Evolutionary conservation across 1,140 invertebrate genomes (phyloP).

Genomic region (Aradophagus sp.): DNA sequence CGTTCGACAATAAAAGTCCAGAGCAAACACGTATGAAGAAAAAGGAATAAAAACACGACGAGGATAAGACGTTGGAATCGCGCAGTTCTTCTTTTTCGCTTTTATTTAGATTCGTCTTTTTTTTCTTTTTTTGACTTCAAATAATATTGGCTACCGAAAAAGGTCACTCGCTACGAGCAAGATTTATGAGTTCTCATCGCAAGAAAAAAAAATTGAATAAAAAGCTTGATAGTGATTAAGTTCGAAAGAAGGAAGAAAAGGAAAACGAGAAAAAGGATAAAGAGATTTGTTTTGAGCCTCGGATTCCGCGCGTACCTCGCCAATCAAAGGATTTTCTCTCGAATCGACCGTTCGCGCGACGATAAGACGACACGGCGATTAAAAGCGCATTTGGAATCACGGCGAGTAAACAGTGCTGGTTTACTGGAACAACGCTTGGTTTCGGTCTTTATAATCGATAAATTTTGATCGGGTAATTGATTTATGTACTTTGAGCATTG

Average conservation of each 20-base stretch:
- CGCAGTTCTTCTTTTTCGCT: too few species aligned
- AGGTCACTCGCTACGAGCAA: constrained; percentile 16
- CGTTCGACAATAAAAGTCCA: too few species aligned
- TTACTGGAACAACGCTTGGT: constrained; percentile 8
- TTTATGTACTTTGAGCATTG: too few species aligned
- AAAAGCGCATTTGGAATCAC: constrained; percentile 9
- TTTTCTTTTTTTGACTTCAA: not conserved
- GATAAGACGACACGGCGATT: constrained; percentile 28
- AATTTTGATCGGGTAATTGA: too few species aligned
- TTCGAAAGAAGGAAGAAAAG: too few species aligned
- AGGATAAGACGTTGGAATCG: too few species aligned
- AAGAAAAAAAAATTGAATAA: constrained; percentile 8
- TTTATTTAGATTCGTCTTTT: too few species aligned
- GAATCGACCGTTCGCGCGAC: not conserved
- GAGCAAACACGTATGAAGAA: too few species aligned
- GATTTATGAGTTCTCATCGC: constrained; percentile 27
- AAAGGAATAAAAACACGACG: too few species aligned
- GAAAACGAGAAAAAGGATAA: too few species aligned
- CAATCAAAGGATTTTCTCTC: constrained; percentile 29
- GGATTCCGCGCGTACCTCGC: constrained; percentile 34
- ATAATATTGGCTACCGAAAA: constrained; percentile 23
- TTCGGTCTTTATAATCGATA: constrained; percentile 14
- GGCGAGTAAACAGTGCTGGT: constrained; percentile 3
- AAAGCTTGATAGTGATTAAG: too few species aligned
- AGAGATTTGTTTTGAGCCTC: constrained; percentile 28